Evolutionary conservation across 2,113 vertebrate species (phyloP).

Genomic region (Phalacrocorax aristotelis): DNA sequence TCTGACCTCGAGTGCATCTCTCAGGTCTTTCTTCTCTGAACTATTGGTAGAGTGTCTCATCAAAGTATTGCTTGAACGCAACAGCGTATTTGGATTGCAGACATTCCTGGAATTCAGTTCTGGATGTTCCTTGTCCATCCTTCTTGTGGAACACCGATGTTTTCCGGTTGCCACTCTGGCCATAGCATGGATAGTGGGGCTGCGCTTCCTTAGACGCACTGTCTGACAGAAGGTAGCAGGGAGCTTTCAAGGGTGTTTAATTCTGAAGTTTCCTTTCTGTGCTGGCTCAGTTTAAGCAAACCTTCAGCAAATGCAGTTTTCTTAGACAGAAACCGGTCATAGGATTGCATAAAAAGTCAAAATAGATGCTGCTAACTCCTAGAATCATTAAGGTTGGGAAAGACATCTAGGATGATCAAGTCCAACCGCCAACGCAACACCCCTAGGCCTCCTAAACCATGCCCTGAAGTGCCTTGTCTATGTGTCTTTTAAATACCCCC

Average conservation of each 20-base stretch:
- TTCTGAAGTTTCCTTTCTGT: neutral
- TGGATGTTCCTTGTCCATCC: neutral
- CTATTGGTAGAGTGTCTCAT: neutral
- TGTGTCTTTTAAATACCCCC: too few relatives aligned
- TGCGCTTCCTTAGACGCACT: neutral
- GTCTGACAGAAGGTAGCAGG: neutral
- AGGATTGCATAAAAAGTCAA: neutral
- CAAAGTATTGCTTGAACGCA: neutral
- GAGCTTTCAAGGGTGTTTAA: neutral
- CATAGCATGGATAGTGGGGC: too few relatives aligned
- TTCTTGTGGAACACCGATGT: neutral
- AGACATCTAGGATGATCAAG: too few relatives aligned
- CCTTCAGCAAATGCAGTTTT: neutral
- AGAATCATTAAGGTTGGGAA: too few relatives aligned
- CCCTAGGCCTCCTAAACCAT: too few relatives aligned
- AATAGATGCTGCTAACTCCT: neutral
- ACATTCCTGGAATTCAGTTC: neutral
- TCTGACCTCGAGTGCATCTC: neutral
- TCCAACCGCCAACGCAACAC: too few relatives aligned
- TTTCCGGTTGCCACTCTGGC: neutral
- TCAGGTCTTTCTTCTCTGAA: neutral
- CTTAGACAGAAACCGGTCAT: neutral
- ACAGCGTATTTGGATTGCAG: neutral
- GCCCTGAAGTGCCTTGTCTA: too few relatives aligned
- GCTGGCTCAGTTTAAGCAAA: neutral